phyloP scores from a whole-genome alignment of 1,140 invertebrate genomes.

The Papilio dardanus region DNA sequence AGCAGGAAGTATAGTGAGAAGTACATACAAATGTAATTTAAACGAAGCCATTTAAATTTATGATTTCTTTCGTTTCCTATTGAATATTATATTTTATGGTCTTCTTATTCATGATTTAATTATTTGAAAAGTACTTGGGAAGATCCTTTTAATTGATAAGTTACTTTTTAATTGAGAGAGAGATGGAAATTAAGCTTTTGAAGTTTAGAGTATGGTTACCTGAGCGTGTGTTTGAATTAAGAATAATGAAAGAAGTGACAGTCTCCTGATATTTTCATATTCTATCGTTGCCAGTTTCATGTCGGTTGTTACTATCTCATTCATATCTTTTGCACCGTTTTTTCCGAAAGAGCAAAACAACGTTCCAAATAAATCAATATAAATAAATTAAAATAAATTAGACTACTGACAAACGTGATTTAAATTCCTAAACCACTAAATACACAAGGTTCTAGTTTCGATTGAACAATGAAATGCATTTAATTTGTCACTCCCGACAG shows the following conservation, averaged over 20 bases:
- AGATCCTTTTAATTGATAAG: neutral
- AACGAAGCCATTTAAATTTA: constrained; percentile 18
- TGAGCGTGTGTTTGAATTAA: no score
- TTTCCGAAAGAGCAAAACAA: no score
- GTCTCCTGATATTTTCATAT: no score
- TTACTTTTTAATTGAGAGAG: neutral
- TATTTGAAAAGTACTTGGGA: neutral
- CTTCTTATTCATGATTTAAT: neutral
- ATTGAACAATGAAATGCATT: constrained; percentile 37
- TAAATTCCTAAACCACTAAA: constrained; percentile 30
- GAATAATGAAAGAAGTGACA: no score
- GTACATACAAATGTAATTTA: constrained; percentile 22
- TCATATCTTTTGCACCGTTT: no score
- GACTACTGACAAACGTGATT: constrained; percentile 15
- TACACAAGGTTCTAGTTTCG: constrained; percentile 16
- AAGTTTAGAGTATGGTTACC: no score
- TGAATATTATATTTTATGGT: neutral
- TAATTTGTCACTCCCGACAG: constrained; percentile 36
- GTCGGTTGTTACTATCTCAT: no score
- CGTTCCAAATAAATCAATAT: neutral
- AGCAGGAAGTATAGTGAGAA: constrained; percentile 24
- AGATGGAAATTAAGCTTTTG: neutral
- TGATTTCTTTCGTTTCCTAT: neutral
- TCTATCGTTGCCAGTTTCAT: no score
- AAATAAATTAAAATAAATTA: constrained; percentile 2